Evolutionary conservation across 2,888 invertebrate genomes (phyloP).

Genomic region (Lydus trimaculatus): DNA sequence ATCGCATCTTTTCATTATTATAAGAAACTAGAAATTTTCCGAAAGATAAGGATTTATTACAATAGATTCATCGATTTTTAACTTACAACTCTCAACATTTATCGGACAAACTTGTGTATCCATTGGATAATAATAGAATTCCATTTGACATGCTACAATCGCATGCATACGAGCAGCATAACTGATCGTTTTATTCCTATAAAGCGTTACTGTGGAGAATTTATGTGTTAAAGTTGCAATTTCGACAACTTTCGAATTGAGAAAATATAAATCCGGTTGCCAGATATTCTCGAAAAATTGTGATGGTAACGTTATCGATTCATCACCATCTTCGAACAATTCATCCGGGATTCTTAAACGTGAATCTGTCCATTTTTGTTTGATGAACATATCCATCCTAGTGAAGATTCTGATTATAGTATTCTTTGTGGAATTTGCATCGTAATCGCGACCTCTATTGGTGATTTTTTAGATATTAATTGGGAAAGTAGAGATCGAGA

Average conservation of each 20-base stretch:
- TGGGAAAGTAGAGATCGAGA: background rate
- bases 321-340: conserved; percentile 81
- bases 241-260: conserved; percentile 86
- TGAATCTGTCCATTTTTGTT: conserved; percentile 83
- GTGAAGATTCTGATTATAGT: background rate
- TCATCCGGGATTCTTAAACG: conserved; percentile 77
- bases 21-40: conserved; percentile 72
- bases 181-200: conserved; percentile 79
- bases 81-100: conserved; percentile 86
- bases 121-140: conserved; percentile 86
- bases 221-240: conserved; percentile 82
- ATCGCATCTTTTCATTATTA: conserved; percentile 76
- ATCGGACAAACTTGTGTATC: conserved; percentile 86
- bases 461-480: too few relatives aligned
- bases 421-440: too few relatives aligned
- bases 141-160: conserved; percentile 87
- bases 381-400: conserved; percentile 86
- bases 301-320: conserved; percentile 80
- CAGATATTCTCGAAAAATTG: conserved; percentile 86
- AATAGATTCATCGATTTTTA: background rate
- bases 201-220: conserved; percentile 82
- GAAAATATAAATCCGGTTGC: conserved; percentile 87
- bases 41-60: background rate
- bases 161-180: conserved; percentile 86
- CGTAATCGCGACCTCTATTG: too few relatives aligned